Base-by-base conservation (phyloP, 2,113 vertebrate species). In the Sapayoa aenigma region DNA sequence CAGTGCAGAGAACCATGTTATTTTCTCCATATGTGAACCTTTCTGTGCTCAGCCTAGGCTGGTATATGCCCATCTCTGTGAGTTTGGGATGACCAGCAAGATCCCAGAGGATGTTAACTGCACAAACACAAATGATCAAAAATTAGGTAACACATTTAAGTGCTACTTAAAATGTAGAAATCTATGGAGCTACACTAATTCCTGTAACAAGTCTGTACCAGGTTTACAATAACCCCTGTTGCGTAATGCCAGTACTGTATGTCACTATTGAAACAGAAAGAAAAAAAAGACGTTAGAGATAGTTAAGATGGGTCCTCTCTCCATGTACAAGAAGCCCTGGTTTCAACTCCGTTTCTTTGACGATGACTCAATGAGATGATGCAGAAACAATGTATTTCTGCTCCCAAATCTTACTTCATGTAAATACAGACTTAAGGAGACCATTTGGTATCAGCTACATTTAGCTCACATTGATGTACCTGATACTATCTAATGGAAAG, bases 261-360 rank as follows among this genome's bases (percentile, higher is more conserved):
- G 11, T 23, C 21, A 33, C 20, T 53, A 4, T 3, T 53, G 16
- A 84, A 35, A 44, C 5, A 58, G 33, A 69, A 69, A 30, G 78
- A 65, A 49, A 67, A 63, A 22, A 69, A 65, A 50, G 11, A 2
- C 1, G 1, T 31, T 60, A 37, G 30, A 53, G 63, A 21, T 47
- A 11, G 33, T 39, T 56, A 11, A 14, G 25, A 62, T 41, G 9
- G 25, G 31, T 5, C 7, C 12, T 42, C 12, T 35, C 28, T 33
- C 18, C 6, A 3, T 30, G 31, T 47, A n/a, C n/a, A 53, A 85
- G 49, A 92, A 31, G 4, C 1, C 2, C 1, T 3, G 5, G 3
- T 37, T 78, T 74, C 62, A 30, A 41, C 16, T 78, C 27, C 12
- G 17, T 62, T 78, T 73, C 17, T 84, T 84, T 60, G 15, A 24